These are phyloP conservation scores for Ctenopoma multispine DNA, from an alignment of 2,797 vertebrate genomes.

Conservation along the genomic window DNA sequence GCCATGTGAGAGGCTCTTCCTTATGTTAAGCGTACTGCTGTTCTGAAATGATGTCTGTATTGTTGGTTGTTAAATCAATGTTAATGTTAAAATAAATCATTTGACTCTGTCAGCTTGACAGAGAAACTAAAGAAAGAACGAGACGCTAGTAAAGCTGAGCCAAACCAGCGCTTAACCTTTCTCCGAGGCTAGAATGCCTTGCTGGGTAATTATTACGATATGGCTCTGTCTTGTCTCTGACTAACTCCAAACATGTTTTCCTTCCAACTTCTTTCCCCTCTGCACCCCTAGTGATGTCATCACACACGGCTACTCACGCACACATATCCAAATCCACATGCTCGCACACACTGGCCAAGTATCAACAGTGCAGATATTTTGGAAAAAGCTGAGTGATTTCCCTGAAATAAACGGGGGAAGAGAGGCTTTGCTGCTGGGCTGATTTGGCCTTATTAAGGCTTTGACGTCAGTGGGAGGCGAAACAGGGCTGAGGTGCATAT, in stretches of 20 bases:
- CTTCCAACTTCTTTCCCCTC: conserved; percentile 59
- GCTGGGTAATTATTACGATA: conserved; percentile 46
- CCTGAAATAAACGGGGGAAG: conserved; percentile 19
- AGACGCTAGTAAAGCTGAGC: conserved; percentile 16
- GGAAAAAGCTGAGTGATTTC: conserved; percentile 51
- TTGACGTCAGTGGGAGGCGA: conserved; percentile 67
- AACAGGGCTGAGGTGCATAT: conserved; percentile 51
- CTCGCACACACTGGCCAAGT: conserved; percentile 33
- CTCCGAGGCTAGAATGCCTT: conserved; percentile 38
- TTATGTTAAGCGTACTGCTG: neutral
- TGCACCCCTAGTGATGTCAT: conserved; percentile 61
- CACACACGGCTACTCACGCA: conserved; percentile 17
- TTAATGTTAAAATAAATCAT: neutral
- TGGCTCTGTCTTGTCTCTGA: conserved; percentile 38
- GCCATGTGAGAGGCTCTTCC: neutral
- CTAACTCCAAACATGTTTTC: conserved; percentile 54
- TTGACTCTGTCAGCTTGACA: neutral
- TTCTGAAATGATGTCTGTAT: neutral
- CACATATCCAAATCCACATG: conserved; percentile 7
- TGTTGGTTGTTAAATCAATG: neutral
- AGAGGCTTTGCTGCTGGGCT: conserved; percentile 44
- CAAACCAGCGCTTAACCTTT: conserved; percentile 28
- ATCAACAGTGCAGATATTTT: conserved; percentile 62
- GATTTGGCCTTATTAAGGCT: conserved; percentile 63
- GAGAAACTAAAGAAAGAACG: neutral